Percentiles rank a stretch among this genome's conserved stretches.
Conservation (phyloP, 2,113 vertebrate species). For the Platichthys stellatus region DNA sequence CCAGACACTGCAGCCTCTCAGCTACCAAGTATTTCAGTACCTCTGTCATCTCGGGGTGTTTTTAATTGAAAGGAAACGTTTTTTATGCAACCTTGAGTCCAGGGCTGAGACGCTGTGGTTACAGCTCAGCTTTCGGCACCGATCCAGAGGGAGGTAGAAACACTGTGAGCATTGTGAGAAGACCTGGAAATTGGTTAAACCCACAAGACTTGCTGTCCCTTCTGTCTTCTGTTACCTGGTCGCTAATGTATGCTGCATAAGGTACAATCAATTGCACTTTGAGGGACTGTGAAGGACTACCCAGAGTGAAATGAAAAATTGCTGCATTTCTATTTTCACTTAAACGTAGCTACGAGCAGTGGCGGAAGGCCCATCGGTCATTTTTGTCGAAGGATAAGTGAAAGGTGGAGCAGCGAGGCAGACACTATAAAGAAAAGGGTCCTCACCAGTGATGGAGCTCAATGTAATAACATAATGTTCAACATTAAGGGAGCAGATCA, state of each 20-base stretch:
- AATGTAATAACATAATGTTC: too few relatives aligned
- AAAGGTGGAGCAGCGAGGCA: too few relatives aligned
- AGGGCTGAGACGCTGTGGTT: neutral
- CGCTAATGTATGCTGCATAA: neutral
- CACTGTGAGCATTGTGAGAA: neutral
- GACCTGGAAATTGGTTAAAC: neutral
- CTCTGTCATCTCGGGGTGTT: neutral
- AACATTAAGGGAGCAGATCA: too few relatives aligned
- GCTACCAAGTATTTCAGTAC: neutral
- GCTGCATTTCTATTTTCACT: neutral
- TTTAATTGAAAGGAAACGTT: neutral
- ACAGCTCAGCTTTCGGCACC: neutral
- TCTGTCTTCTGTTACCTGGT: neutral
- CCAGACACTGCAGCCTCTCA: neutral
- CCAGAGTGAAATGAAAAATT: neutral
- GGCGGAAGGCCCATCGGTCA: too few relatives aligned
- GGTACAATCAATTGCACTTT: neutral
- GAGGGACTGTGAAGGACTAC: neutral
- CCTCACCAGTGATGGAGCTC: too few relatives aligned
- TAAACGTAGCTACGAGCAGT: too few relatives aligned
- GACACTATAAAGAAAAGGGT: too few relatives aligned
- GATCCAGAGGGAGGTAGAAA: neutral
- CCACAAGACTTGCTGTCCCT: neutral
- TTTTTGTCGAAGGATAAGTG: too few relatives aligned
- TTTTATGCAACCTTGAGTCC: neutral